Evolutionary conservation across 30 jellyfish, hydroid and myxozoan genomes (phyloP).

Genomic region (Sanderia malayensis): DNA sequence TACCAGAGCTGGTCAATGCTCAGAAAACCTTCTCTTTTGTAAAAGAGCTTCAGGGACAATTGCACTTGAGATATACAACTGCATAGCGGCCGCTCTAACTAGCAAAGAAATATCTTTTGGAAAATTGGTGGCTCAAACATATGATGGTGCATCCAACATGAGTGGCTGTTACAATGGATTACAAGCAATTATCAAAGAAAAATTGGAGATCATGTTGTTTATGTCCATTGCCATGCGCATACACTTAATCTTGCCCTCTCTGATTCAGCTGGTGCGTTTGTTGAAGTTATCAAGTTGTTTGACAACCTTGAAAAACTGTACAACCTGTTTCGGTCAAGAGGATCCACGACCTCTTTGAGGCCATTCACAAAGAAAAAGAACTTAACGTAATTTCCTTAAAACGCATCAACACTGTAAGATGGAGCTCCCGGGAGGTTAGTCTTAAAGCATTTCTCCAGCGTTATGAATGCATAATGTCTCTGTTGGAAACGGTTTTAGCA

Average conservation of each 20-base stretch:
- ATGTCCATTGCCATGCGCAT: slow-evolving; percentile 24
- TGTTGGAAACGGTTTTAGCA: slow-evolving; percentile 28
- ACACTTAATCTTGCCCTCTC: slow-evolving; percentile 26
- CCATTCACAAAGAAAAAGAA: slow-evolving; percentile 37
- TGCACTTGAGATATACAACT: slow-evolving; percentile 14
- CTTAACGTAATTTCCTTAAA: slow-evolving; percentile 17
- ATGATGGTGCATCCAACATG: slow-evolving; percentile 48
- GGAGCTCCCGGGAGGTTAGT: slow-evolving; percentile 53
- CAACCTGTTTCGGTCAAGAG: slow-evolving; percentile 22
- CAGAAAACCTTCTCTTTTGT: slow-evolving; percentile 29
- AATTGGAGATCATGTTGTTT: slow-evolving; percentile 29
- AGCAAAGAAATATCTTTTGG: slow-evolving; percentile 9
- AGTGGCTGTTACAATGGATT: slow-evolving; percentile 56
- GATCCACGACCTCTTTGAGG: slow-evolving; percentile 48
- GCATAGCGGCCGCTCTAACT: not conserved
- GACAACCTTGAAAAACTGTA: slow-evolving; percentile 37
- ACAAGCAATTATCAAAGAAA: slow-evolving; percentile 43
- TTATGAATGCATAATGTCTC: slow-evolving; percentile 27
- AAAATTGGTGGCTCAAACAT: slow-evolving; percentile 46
- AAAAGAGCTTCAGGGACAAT: slow-evolving; percentile 35
- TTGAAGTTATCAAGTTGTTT: slow-evolving; percentile 16
- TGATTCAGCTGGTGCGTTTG: slow-evolving; percentile 40
- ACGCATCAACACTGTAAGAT: slow-evolving; percentile 37
- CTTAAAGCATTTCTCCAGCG: slow-evolving; percentile 29
- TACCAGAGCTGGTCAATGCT: slow-evolving; percentile 20